Evolutionary conservation across 2,888 invertebrate species (phyloP), one percentile per base, ranked within the genome.

Genomic region (Chamaedrilus cognettii): DNA sequence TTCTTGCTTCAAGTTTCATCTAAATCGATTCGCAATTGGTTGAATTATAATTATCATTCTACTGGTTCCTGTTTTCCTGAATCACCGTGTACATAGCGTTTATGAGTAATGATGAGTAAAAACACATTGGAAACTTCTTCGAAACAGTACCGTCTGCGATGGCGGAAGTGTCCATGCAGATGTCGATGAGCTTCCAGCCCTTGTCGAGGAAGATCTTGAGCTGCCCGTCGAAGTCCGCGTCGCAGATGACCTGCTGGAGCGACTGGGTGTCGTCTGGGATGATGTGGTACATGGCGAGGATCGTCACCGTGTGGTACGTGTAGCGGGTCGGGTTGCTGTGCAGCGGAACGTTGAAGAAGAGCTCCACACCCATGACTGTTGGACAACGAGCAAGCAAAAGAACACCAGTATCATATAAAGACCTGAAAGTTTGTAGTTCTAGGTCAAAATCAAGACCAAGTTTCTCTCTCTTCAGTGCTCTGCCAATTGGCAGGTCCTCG

Each of bases 161-260:
- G 30, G 70, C 68, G 3, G 68, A 64, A n/a, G 63, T 64, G 68
- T 80, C 80, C 35, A 79, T 72, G 69, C 80, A 80, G 33, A 80
- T 76, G 63, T 81, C 80, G 0, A 80, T 76, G 31, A 81, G 74
- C 56, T 76, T 76, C 78, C 78, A 81, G 23, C 81, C 81, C 19
- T 75, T 70, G 33, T 74, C 70, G n/a, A 80, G 70, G 65, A 78
- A 75, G 15, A 74, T 68, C 52, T 69, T 73, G 61, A 80, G 70
- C 32, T 77, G 70, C 0, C 75, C 76, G 19, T 72, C 66, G 78
- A 80, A 81, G 72, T 80, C 77, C 31, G 77, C 74, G 42, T 74
- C 72, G 28, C 76, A 72, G 15, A 64, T 33, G 19, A 75, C 67
- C 51, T 69, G 68, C 32, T 70, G 68, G 32, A 66, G 49, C 19